Conservation (phyloP, 2,888 invertebrate genomes). For the Eristalis intricaria region DNA sequence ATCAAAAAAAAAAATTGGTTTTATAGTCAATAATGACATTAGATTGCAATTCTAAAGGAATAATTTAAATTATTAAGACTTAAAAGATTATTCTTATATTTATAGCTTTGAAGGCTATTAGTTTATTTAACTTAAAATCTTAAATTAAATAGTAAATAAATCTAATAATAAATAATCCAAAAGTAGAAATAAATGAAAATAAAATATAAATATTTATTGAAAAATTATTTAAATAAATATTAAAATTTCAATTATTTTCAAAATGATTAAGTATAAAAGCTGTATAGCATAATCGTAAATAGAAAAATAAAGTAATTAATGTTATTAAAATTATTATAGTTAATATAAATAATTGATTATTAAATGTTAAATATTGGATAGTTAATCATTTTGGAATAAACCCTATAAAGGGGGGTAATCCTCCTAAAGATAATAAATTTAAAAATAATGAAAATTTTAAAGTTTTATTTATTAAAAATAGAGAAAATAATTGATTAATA, state of each 20-base stretch:
- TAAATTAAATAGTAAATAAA: constrained; percentile 75
- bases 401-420: constrained; percentile 84
- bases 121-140: constrained; percentile 85
- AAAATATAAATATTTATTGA: constrained; percentile 74
- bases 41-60: constrained; percentile 85
- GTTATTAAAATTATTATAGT: constrained; percentile 82
- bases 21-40: constrained; percentile 82
- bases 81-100: constrained; percentile 81
- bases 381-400: constrained; percentile 85
- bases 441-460: constrained; percentile 83
- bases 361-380: constrained; percentile 82
- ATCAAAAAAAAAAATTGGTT: constrained; percentile 81
- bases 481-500: constrained; percentile 83
- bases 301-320: constrained; percentile 83
- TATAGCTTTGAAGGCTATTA: constrained; percentile 85
- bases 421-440: constrained; percentile 84
- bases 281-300: constrained; percentile 83
- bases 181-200: constrained; percentile 75
- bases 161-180: constrained; percentile 76
- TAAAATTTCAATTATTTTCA: constrained; percentile 81
- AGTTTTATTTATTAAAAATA: constrained; percentile 77
- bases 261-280: constrained; percentile 82
- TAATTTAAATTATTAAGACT: constrained; percentile 72
- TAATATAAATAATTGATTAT: constrained; percentile 81
- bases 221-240: constrained; percentile 79